These are phyloP conservation scores for Monoplex corrugatus DNA, from an alignment of 2,888 invertebrate genomes.

Conservation along the genomic window DNA sequence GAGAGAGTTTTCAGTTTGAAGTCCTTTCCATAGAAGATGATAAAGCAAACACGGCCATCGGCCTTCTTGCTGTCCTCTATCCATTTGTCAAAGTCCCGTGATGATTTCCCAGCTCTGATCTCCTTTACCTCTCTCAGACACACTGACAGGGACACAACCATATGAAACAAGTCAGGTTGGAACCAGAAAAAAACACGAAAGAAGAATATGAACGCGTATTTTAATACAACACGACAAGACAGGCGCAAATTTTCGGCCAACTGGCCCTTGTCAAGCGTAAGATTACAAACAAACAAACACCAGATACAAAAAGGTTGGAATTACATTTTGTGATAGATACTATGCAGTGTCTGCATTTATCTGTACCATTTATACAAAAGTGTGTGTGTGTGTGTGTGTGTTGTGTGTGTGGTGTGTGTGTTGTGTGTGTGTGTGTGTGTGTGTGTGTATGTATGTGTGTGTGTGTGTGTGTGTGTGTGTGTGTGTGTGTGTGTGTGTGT, in stretches of 20 bases:
- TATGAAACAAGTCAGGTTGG: no score
- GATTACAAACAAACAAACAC: no score
- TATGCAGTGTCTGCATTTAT: no score
- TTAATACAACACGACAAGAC: no score
- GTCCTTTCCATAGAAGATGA: slow-evolving; percentile 93
- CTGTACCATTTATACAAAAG: neutral
- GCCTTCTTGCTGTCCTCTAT: slow-evolving; percentile 92
- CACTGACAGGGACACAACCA: neutral
- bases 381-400: slow-evolving; percentile 1
- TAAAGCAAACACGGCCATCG: slow-evolving; percentile 91
- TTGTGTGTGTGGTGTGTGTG: slow-evolving; percentile 9
- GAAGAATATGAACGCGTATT: no score
- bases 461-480: neutral
- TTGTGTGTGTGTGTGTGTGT: slow-evolving; percentile 1
- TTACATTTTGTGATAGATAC: no score
- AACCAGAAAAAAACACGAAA: no score
- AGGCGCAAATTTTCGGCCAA: neutral
- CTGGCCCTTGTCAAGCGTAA: no score
- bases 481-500: slow-evolving; percentile 2
- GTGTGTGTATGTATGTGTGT: slow-evolving; percentile 29
- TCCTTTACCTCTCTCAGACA: slow-evolving; percentile 90
- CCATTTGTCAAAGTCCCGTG: slow-evolving; percentile 96
- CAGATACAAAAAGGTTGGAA: no score
- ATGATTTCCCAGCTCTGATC: slow-evolving; percentile 91
- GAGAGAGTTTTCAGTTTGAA: slow-evolving; percentile 94